A percentile compares a stretch with the other conserved stretches of the same genome.
phyloP scores from a whole-genome alignment of 2,888 invertebrate genomes.

The Cynaeus angustus region DNA sequence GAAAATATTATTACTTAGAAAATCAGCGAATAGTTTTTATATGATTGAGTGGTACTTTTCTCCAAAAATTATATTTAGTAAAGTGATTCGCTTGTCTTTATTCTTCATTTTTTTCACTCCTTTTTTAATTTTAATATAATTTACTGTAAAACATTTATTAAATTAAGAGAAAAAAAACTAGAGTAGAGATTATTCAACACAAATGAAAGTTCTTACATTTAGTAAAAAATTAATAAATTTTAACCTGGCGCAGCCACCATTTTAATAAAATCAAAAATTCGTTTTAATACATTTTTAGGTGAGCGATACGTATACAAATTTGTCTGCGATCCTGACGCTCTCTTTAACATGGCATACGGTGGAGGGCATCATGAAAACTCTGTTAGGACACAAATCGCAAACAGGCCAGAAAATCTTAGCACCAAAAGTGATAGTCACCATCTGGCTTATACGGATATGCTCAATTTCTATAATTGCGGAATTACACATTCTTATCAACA shows the following conservation, averaged over 20 bases:
- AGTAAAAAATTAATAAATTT: no score
- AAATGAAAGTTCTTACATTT: no score
- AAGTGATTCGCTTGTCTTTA: no score
- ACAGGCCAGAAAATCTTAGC: slow-evolving; percentile 65
- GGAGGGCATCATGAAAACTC: slow-evolving; percentile 63
- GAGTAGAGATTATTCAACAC: no score
- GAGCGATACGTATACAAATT: slow-evolving; percentile 98
- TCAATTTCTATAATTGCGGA: slow-evolving; percentile 71
- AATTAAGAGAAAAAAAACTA: no score
- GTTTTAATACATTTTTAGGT: slow-evolving; percentile 73
- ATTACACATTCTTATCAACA: slow-evolving; percentile 70
- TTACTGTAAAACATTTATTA: no score
- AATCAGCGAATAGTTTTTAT: no score
- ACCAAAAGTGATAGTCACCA: slow-evolving; percentile 68
- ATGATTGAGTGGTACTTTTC: no score
- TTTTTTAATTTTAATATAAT: no score
- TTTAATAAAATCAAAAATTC: neutral
- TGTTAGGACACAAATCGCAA: slow-evolving; percentile 58
- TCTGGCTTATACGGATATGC: slow-evolving; percentile 70
- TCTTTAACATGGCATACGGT: slow-evolving; percentile 90
- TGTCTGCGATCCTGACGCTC: slow-evolving; percentile 94
- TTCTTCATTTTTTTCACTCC: no score
- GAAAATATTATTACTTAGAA: no score
- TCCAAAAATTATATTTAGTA: no score
- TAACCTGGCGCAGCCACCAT: neutral